Percentiles rank a stretch among this genome's conserved stretches.
Evolutionary conservation across 2,888 invertebrate species (phyloP).

Genomic region (Timema cristinae): DNA sequence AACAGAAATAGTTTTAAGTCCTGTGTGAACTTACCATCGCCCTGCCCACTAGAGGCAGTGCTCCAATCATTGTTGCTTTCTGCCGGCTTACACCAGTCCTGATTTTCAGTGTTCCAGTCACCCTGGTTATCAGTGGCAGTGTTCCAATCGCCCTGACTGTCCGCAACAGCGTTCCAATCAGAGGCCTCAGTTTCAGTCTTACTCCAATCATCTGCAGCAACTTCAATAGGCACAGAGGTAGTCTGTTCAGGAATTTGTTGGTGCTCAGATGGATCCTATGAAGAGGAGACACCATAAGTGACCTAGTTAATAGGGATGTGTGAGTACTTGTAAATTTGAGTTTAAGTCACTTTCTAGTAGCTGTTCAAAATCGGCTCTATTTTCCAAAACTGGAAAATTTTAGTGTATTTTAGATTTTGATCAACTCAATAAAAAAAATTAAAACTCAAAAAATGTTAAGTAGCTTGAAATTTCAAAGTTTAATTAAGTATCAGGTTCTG

Average conservation of each 20-base stretch:
- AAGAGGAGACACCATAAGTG: background rate
- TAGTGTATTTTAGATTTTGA: no score
- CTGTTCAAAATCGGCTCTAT: no score
- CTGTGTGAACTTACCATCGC: conserved; percentile 18
- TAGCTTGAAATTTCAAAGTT: no score
- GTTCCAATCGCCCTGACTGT: conserved; percentile 8
- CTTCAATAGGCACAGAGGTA: conserved; percentile 15
- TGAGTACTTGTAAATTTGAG: no score
- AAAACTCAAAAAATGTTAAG: no score
- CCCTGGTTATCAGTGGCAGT: conserved; percentile 12
- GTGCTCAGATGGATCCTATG: conserved; percentile 15
- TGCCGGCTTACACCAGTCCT: conserved; percentile 22
- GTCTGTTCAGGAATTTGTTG: conserved; percentile 17
- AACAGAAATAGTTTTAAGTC: no score
- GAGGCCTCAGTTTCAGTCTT: background rate
- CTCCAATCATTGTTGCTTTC: conserved; percentile 20
- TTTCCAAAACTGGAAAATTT: no score
- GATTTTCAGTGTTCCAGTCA: conserved; percentile 22
- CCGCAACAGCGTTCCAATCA: conserved; percentile 10
- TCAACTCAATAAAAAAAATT: no score
- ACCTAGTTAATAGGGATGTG: no score
- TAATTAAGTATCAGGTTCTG: no score
- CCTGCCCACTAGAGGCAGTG: conserved; percentile 17
- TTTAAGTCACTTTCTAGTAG: no score
- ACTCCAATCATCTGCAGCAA: conserved; percentile 18